Evolutionary conservation across 2,797 vertebrate genomes (phyloP).

Genomic region (Siniperca obscura): DNA sequence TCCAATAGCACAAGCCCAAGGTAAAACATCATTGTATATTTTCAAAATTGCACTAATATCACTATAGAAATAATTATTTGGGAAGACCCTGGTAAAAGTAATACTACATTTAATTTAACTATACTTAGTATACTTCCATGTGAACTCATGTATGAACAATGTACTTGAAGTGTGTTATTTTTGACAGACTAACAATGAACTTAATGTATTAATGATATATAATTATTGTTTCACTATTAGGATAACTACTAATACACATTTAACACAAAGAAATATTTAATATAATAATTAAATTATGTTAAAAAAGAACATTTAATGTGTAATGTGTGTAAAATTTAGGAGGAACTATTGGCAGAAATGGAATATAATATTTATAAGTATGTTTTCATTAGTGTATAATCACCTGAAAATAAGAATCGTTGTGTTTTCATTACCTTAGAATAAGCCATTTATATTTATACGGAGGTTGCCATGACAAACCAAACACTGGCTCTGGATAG

Average conservation of each 20-base stretch:
- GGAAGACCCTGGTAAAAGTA: neutral
- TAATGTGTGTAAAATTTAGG: no score
- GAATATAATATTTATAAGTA: no score
- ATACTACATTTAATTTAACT: no score
- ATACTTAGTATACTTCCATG: neutral
- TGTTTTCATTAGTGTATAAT: no score
- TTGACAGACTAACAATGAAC: neutral
- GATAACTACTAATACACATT: neutral
- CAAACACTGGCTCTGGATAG: no score
- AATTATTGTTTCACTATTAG: neutral
- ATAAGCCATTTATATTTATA: no score
- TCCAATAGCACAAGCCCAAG: neutral
- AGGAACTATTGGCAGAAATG: no score
- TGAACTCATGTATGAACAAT: neutral
- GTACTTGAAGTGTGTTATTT: neutral
- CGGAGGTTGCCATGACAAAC: no score
- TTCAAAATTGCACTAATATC: neutral
- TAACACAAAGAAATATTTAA: neutral
- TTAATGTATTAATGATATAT: neutral
- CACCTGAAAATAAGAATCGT: no score
- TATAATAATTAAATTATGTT: neutral
- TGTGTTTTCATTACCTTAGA: no score
- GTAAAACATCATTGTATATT: neutral
- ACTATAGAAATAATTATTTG: constrained; percentile 8
- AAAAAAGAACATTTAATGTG: neutral